Evolutionary conservation across 2,888 invertebrate species (phyloP).

Genomic region (Agrochola lychnidis): DNA sequence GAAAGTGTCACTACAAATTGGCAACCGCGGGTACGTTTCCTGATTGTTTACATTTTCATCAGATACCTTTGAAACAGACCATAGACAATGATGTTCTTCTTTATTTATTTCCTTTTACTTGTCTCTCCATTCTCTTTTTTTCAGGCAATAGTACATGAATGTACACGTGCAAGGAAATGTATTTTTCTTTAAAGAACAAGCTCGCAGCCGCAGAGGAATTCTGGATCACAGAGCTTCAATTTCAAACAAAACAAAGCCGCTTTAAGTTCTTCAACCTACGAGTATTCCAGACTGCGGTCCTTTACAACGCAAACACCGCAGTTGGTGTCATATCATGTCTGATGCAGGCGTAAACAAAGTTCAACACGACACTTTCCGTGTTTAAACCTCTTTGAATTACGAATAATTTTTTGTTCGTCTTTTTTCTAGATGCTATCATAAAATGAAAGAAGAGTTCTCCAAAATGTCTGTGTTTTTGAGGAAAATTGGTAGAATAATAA

Average conservation of each 20-base stretch:
- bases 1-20: too few relatives aligned
- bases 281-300: constrained; percentile 2
- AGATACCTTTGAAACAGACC: not conserved
- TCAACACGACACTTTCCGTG: constrained; percentile 38
- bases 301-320: constrained; percentile 8
- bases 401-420: constrained; percentile 17
- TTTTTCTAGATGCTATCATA: not conserved
- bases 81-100: not conserved
- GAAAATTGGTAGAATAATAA: not conserved
- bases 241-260: not conserved
- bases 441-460: not conserved
- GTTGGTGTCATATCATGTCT: constrained; percentile 32
- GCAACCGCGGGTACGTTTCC: not conserved
- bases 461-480: not conserved
- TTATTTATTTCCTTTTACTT: not conserved
- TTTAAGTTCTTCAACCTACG: not conserved
- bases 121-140: not conserved
- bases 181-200: not conserved
- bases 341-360: constrained; percentile 19
- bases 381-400: constrained; percentile 20
- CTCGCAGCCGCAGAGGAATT: not conserved
- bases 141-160: not conserved
- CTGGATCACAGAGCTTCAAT: not conserved
- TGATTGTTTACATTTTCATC: too few relatives aligned
- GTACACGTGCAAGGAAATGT: not conserved